Evolutionary conservation across 1,140 invertebrate genomes (phyloP).

Genomic region (Macrotrachela quadricornifera): DNA sequence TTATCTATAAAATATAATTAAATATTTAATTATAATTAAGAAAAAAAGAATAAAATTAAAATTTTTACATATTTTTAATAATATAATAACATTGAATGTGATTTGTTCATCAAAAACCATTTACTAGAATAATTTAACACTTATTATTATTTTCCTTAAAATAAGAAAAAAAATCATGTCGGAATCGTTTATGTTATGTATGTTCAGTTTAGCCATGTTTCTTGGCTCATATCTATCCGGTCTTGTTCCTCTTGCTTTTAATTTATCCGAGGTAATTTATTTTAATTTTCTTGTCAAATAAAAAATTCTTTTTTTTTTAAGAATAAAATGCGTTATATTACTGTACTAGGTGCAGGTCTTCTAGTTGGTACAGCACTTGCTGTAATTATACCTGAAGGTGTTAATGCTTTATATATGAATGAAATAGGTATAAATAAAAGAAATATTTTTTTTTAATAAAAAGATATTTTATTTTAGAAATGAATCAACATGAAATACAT

Average conservation of each 20-base stretch:
- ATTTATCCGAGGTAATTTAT: conserved; percentile 66
- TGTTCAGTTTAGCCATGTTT: conserved; percentile 69
- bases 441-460: neutral
- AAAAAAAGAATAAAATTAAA: no score
- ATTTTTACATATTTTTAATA: no score
- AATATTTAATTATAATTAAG: no score
- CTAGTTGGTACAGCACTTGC: conserved; percentile 88
- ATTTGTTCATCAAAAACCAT: no score
- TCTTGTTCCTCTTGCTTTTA: conserved; percentile 69
- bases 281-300: neutral
- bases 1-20: no score
- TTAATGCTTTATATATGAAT: conserved; percentile 49
- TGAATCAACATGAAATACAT: no score
- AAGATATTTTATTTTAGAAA: no score
- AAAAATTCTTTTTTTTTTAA: conserved; percentile 36
- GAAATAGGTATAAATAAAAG: conserved; percentile 12
- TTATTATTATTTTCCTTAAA: no score
- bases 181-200: conserved; percentile 41
- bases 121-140: no score
- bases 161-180: no score
- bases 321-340: conserved; percentile 78
- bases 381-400: conserved; percentile 95
- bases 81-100: no score
- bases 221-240: conserved; percentile 79
- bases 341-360: conserved; percentile 79